Base-by-base conservation (phyloP, 2,888 invertebrate species). In the Julus scandinavius region DNA sequence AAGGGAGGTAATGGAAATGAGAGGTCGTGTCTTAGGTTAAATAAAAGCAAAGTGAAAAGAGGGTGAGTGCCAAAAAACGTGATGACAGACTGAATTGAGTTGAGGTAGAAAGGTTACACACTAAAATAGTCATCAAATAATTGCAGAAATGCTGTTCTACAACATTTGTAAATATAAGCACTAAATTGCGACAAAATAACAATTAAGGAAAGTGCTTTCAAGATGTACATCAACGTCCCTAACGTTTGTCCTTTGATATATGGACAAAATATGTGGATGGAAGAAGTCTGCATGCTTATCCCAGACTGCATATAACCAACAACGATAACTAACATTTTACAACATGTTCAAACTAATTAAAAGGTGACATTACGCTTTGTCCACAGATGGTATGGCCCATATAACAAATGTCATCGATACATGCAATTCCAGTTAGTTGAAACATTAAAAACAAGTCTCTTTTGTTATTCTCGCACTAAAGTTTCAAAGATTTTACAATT, bases 1-100 rank as follows among this genome's bases (percentile, higher is more conserved):
- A 20, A 41, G 45, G 45, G 41, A 20, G 85, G 85, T 85, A 49
- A 41, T 17, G 49, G 85, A 85, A 85, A 41, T 9, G 49, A 41
- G 41, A 85, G 85, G 85, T 85, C 85, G 85, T 85, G 85, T 20
- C 85, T 85, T 41, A 85, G 85, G 85, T 85, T 41, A 85, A 85
- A 85, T 41, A 41, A 49, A 85, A 85, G 49, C 41, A 20, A 85
- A 85, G 72, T 72, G 72, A 72, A 72, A 72, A 72, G 58, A 72
- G 29, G 72, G 72, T 72, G 72, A 72, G 72, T 9, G n/a, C 72
- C 29, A 29, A 72, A 72, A 72, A n/a, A 29, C 7, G 85, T 41
- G 85, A 49, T 85, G 85, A 85, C 45, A 49, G 84, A 15, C 6
- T n/a, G 83, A 29, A 40, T 84, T 29, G 15, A 84, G 85, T 85